phyloP scores from a whole-genome alignment of 2,888 invertebrate genomes.

The Meganola albula region DNA sequence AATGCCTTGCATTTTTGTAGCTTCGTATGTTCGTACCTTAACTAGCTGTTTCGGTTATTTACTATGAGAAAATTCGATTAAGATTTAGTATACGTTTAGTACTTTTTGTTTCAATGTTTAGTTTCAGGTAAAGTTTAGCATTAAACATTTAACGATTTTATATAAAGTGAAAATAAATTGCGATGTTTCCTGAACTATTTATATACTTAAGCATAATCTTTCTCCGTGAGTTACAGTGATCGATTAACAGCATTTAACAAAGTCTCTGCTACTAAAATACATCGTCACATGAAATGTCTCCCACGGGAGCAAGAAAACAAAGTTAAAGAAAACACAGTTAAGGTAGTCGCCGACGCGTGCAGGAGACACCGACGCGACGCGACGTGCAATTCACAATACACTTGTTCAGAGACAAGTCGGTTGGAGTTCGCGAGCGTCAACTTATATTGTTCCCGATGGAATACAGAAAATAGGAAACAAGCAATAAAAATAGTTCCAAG shows the following conservation, averaged over 20 bases:
- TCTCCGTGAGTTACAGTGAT: no score
- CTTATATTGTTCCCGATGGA: conserved; percentile 68
- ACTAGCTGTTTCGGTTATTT: no score
- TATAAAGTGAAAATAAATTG: no score
- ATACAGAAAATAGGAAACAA: conserved; percentile 69
- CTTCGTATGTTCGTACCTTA: no score
- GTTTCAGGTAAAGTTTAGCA: no score
- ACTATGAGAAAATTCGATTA: no score
- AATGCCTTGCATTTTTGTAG: conserved; percentile 14
- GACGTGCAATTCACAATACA: conserved; percentile 71
- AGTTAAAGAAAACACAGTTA: conserved; percentile 45
- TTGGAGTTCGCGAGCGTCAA: conserved; percentile 58
- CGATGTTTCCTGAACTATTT: no score
- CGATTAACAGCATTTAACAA: no score
- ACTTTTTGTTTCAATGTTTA: no score
- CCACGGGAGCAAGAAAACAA: conserved; percentile 40
- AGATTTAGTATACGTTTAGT: no score
- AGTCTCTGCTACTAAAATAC: conserved; percentile 8
- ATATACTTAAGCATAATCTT: no score
- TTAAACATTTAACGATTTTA: no score
- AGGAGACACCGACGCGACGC: conserved; percentile 22
- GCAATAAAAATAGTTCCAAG: conserved; percentile 74
- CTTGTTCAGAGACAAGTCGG: conserved; percentile 58
- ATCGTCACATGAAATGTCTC: conserved; percentile 38
- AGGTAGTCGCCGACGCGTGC: conserved; percentile 27